A percentile compares a stretch with the other conserved stretches of the same genome.
phyloP scores from a whole-genome alignment of 2,113 vertebrate genomes.

The Heptranchias perlo region DNA sequence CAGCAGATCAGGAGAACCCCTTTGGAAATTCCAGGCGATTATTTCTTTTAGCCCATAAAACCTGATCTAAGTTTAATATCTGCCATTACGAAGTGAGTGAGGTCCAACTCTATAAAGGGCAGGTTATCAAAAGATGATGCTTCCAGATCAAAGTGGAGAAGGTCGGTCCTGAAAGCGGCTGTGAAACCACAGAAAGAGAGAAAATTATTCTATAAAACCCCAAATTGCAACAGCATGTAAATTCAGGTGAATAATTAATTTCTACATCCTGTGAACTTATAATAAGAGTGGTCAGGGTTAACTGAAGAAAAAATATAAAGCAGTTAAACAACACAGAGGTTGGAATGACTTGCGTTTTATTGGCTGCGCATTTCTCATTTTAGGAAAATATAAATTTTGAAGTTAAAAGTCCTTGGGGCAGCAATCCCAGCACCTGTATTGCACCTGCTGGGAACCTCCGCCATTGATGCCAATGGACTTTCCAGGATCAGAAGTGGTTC shows the following conservation, averaged over 20 bases:
- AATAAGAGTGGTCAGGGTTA: not conserved
- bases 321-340: not conserved
- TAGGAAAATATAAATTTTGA: not conserved
- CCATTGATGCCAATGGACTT: not conserved
- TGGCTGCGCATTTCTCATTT: not conserved
- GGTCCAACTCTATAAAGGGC: not conserved
- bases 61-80: slow-evolving; percentile 1
- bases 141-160: not conserved
- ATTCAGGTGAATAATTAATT: not conserved
- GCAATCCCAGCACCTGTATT: not conserved
- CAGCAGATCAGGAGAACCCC: not conserved
- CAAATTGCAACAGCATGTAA: not conserved
- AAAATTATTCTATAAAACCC: not conserved
- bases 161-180: not conserved
- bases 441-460: not conserved
- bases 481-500: not conserved
- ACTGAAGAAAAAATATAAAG: not conserved
- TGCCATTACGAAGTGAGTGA: not conserved
- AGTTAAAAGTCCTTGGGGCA: not conserved
- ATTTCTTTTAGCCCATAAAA: not conserved
- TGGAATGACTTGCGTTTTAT: not conserved
- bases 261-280: not conserved
- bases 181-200: not conserved
- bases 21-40: not conserved
- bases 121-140: not conserved